Percentiles rank a stretch among this genome's conserved stretches.
Conservation (phyloP, 2,113 vertebrate genomes). For the Psophia crepitans region DNA sequence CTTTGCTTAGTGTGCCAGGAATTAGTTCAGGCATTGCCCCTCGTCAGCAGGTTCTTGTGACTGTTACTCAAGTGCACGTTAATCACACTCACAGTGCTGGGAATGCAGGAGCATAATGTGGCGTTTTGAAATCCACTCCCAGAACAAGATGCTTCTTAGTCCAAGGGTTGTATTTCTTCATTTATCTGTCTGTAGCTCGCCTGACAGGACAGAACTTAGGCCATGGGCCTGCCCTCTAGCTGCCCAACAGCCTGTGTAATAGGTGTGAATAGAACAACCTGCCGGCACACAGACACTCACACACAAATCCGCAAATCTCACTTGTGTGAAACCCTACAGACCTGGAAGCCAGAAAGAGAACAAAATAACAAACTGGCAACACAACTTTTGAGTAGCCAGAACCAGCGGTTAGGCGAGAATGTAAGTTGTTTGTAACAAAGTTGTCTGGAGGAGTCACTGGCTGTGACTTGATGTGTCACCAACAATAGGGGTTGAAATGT, state of each 20-base stretch:
- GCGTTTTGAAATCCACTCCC: neutral
- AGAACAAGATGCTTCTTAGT: neutral
- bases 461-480: neutral
- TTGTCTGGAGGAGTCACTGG: neutral
- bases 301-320: neutral
- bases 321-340: neutral
- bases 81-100: neutral
- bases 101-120: accelerated
- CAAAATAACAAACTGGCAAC: neutral
- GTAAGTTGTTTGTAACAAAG: neutral
- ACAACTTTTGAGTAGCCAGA: neutral
- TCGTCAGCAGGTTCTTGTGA: neutral
- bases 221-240: no score
- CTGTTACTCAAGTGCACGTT: neutral
- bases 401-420: neutral
- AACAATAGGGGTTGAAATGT: neutral
- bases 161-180: neutral
- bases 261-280: neutral
- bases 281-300: neutral
- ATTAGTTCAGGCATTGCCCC: neutral
- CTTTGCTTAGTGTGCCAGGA: neutral
- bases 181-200: neutral
- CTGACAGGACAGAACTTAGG: no score
- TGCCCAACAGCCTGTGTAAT: neutral
- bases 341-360: neutral